Evolutionary conservation across 2,888 invertebrate species (phyloP), one percentile per base, ranked within the genome.

Genomic region (Aphrophora alni): DNA sequence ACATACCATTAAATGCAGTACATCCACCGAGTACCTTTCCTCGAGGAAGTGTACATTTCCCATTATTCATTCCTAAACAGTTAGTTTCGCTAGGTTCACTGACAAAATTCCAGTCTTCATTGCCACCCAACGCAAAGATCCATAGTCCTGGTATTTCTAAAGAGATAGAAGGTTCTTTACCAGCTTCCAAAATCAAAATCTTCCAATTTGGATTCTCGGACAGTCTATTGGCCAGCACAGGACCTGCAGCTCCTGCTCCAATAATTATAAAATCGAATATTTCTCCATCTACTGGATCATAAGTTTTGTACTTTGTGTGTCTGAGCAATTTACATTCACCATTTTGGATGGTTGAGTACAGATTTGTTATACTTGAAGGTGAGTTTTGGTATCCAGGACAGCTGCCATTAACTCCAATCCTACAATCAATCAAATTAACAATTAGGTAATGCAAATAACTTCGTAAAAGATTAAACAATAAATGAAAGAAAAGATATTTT

Each of bases 1-100:
- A 10, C 38, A 74, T 75, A 28, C 70, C 81, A 33, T 76, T 78
- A 10, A 78, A 68, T 10, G 75, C 27, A 25, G 78, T 73, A 7
- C 74, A 38, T 3, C 81, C 81, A 12, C 77, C 81, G n/a, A 81
- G 38, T 10, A 81, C 77, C 59, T 78, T 81, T 21, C 81, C 78
- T 24, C 74, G 25, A 4, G 77, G 77, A 33, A 59, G 77, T 38
- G 72, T 38, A 44, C 81, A 81, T 26, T 44, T 78, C 25, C 25
- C 51, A n/a, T 71, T 28, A 4, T 77, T 69, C 44, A 75, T 72
- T 12, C 73, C 81, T n/a, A 44, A 33, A 74, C 81, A 81, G 25
- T 75, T 76, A 27, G 25, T 33, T 17, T 51, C 38, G 10, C 76
- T 68, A 0, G 77, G 75, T 12, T 77, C 77, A 10, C 77, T 81